Percentiles rank a stretch among this genome's conserved stretches.
Evolutionary conservation across 2,113 vertebrate genomes (phyloP).

Genomic region (Patagioenas fasciata): DNA sequence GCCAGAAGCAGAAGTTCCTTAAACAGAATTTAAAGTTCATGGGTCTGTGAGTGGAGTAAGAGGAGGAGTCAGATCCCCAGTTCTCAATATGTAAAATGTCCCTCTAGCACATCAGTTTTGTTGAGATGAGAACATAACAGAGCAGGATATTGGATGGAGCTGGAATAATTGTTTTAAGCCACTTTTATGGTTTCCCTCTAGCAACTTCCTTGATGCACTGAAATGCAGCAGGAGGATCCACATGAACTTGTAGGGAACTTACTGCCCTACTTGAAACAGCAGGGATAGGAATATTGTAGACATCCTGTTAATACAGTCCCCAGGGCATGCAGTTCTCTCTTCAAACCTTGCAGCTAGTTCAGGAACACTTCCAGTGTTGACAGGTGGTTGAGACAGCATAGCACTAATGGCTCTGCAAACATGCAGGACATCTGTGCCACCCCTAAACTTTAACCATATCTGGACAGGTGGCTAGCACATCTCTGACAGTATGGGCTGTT

Average conservation of each 20-base stretch:
- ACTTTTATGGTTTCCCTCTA: neutral
- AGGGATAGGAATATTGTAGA: neutral
- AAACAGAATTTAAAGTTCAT: neutral
- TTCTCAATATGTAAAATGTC: neutral
- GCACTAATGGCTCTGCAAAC: neutral
- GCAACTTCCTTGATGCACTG: neutral
- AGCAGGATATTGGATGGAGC: neutral
- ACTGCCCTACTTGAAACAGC: neutral
- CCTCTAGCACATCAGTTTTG: neutral
- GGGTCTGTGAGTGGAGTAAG: neutral
- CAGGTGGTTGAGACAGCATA: neutral
- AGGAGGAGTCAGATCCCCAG: neutral
- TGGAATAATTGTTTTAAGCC: neutral
- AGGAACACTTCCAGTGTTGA: neutral
- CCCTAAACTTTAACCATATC: neutral
- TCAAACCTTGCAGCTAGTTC: neutral
- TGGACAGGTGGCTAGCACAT: neutral
- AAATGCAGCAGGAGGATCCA: neutral
- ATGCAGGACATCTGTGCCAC: neutral
- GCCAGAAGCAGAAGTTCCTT: neutral
- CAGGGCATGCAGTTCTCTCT: neutral
- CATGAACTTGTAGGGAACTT: neutral
- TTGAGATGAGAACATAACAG: neutral
- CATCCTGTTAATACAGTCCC: neutral
- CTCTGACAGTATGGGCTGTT: neutral